Conservation (phyloP, 2,797 vertebrate species). For the Phoeniculus purpureus region DNA sequence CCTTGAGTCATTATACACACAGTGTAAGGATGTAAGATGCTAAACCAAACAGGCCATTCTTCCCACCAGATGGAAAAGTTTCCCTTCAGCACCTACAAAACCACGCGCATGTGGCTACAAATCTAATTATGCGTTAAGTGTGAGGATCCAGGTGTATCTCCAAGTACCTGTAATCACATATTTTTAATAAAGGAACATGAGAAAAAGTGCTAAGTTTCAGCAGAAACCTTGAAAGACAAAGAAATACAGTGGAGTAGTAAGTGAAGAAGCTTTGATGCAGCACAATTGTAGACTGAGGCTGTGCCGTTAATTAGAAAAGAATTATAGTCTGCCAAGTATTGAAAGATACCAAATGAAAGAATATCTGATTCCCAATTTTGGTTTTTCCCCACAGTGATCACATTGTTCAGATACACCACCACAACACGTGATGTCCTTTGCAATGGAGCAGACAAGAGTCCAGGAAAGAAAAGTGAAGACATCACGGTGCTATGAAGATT, state of each 20-base stretch:
- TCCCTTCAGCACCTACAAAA: slow-evolving; percentile 16
- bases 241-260: no score
- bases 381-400: background rate
- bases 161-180: background rate
- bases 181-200: background rate
- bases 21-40: background rate
- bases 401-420: background rate
- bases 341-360: no score
- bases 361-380: no score
- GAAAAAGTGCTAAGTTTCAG: background rate
- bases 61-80: slow-evolving; percentile 5
- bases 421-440: background rate
- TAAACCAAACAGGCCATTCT: slow-evolving; percentile 4
- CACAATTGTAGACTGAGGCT: no score
- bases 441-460: background rate
- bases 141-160: background rate
- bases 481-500: background rate
- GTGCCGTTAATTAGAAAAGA: no score
- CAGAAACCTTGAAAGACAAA: background rate
- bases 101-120: background rate
- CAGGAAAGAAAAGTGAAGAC: background rate
- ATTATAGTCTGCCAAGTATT: no score
- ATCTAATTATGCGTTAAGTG: background rate
- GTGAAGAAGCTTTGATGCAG: no score
- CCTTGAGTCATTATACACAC: slow-evolving; percentile 1